Percentiles rank a stretch among this genome's conserved stretches.
Conservation (phyloP, 1,140 invertebrate genomes). For the Orius insidiosus region DNA sequence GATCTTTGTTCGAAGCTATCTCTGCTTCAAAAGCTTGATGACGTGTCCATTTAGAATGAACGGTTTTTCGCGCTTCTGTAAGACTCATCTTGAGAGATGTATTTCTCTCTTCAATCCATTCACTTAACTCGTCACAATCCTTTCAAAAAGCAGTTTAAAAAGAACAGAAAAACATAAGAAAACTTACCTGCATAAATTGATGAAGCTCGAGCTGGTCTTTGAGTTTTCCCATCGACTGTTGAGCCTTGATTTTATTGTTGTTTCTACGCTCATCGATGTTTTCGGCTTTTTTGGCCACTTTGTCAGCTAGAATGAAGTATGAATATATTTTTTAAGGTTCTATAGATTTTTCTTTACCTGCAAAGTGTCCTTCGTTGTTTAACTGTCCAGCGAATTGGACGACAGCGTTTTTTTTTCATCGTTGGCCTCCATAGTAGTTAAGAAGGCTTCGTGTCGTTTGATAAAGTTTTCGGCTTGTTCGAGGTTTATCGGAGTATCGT, state of each 20-base stretch:
- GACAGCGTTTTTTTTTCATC: slow-evolving; percentile 94
- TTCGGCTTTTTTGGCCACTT: slow-evolving; percentile 90
- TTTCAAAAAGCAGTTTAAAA: slow-evolving; percentile 22
- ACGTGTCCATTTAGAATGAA: slow-evolving; percentile 97
- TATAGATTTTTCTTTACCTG: slow-evolving; percentile 19
- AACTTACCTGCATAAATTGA: slow-evolving; percentile 66
- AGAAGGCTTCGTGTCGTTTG: slow-evolving; percentile 95
- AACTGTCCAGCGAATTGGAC: slow-evolving; percentile 82
- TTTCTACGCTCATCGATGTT: slow-evolving; percentile 79
- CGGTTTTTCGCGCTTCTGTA: slow-evolving; percentile 94
- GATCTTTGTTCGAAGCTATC: slow-evolving; percentile 95
- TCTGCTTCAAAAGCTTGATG: slow-evolving; percentile 99
- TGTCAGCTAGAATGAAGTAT: slow-evolving; percentile 45
- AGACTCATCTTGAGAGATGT: slow-evolving; percentile 95
- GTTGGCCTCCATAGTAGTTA: slow-evolving; percentile 99
- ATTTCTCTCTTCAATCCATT: slow-evolving; percentile 99
- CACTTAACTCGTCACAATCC: slow-evolving; percentile 94
- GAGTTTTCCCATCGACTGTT: slow-evolving; percentile 80
- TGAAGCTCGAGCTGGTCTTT: slow-evolving; percentile 88
- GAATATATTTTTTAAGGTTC: not conserved
- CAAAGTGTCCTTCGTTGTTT: slow-evolving; percentile 69
- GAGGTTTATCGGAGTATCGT: slow-evolving; percentile 82
- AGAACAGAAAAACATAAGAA: too few species aligned
- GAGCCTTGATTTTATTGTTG: slow-evolving; percentile 77
- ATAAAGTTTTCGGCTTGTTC: slow-evolving; percentile 96